Percentiles rank a stretch among this genome's conserved stretches.
Evolutionary conservation across 2,797 vertebrate species (phyloP).

Genomic region (Erpetoichthys calabaricus): DNA sequence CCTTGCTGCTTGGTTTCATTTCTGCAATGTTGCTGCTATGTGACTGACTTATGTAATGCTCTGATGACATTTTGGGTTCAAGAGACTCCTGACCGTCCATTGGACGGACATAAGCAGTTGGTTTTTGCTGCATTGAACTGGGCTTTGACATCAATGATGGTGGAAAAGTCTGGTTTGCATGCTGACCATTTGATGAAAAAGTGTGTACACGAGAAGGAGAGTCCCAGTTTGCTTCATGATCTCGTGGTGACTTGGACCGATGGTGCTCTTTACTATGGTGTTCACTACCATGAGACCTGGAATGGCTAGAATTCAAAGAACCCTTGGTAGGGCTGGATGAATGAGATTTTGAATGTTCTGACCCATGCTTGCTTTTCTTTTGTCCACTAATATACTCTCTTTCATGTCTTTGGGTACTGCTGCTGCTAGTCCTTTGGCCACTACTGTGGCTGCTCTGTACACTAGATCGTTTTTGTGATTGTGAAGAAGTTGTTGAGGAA

Average conservation of each 20-base stretch:
- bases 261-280: constrained; percentile 85
- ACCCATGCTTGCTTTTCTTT: constrained; percentile 86
- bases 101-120: constrained; percentile 94
- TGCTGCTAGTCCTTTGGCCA: constrained; percentile 46
- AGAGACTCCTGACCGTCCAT: constrained; percentile 96
- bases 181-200: constrained; percentile 74
- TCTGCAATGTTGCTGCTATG: constrained; percentile 73
- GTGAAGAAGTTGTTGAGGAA: too few relatives aligned
- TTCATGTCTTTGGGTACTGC: constrained; percentile 65
- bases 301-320: constrained; percentile 69
- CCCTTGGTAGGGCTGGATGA: constrained; percentile 78
- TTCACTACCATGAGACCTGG: constrained; percentile 66
- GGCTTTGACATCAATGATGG: constrained; percentile 91
- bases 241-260: constrained; percentile 84
- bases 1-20: constrained; percentile 86
- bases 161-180: constrained; percentile 81
- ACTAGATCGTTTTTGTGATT: constrained; percentile 77
- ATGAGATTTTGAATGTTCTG: constrained; percentile 82
- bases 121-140: constrained; percentile 89
- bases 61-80: constrained; percentile 80
- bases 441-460: constrained; percentile 59
- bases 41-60: constrained; percentile 73
- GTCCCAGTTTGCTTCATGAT: constrained; percentile 89
- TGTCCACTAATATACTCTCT: constrained; percentile 55
- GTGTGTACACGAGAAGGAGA: constrained; percentile 85